Base-by-base conservation (phyloP, 2,113 vertebrate genomes). In the Phylloscopus whistleri region DNA sequence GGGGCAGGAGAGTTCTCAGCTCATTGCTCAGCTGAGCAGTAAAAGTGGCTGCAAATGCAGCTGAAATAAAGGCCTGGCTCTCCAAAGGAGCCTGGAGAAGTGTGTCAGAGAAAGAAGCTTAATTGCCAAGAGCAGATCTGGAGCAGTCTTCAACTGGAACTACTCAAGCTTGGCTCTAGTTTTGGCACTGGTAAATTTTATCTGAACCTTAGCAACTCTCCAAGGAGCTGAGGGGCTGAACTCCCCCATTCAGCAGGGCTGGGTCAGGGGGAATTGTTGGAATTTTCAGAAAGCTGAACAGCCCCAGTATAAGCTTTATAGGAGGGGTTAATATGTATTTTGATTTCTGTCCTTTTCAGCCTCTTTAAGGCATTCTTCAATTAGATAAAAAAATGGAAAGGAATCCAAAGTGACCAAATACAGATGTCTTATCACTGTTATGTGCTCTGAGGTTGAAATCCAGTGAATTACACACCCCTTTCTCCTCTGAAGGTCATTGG, bases 401-500 rank as follows among this genome's bases (percentile, higher is more conserved):
- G 17, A 55, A 33, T 11, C 30, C 39, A 53, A 81, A 84, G 60
- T 41, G 24, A 93, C 46, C 26, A 30, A 59, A 63, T 33, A 13
- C 8, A 58, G 44, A 27, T 24, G 15, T 26, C 53, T 91, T 31
- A 53, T 17, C 58, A 35, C 13, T 37, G 11, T 18, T 51, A 11
- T 5, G 27, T 1, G 8, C 48, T 81, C 18, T 23, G 43, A 89
- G 55, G 51, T 74, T 60, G 83, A 86, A 24, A 80, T 79, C 63
- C 85, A 89, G 78, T 41, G 92, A 96, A 69, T 20, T 51, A 37
- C 4, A 18, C 7, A 37, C 15, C 80, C 39, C 39, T 49, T n/a
- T 93, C 64, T 88, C 67, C 70, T 91, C 75, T 86, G 90, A 97
- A 96, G 72, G 81, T 89, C 59, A 92, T 4, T 87, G 87, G 55